Conservation (phyloP, 2,797 vertebrate genomes). For the Botia kubotai region DNA sequence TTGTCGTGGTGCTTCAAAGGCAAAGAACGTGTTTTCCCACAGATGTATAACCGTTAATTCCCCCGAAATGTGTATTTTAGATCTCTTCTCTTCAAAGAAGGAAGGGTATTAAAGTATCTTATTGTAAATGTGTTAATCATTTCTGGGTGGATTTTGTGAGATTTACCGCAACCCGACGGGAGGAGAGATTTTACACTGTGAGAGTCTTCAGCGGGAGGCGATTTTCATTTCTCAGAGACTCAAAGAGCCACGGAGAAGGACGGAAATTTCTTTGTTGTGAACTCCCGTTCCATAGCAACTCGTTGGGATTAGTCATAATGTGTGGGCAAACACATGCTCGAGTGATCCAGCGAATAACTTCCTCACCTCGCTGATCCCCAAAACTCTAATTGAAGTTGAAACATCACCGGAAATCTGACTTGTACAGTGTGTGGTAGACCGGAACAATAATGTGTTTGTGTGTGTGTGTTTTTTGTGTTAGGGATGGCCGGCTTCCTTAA, state of each 20-base stretch:
- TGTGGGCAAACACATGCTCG: conserved; percentile 29
- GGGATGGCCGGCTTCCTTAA: neutral
- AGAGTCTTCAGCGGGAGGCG: conserved; percentile 30
- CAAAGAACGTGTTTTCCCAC: conserved; percentile 13
- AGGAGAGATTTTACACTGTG: conserved; percentile 41
- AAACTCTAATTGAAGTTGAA: conserved; percentile 33
- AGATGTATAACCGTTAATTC: neutral
- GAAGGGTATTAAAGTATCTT: conserved; percentile 19
- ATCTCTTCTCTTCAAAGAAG: conserved; percentile 33
- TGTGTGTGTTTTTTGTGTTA: conserved; percentile 18
- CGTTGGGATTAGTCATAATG: conserved; percentile 19
- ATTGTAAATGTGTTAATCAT: conserved; percentile 33
- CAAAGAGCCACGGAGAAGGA: conserved; percentile 23
- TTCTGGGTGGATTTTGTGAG: conserved; percentile 28
- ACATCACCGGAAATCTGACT: conserved; percentile 16
- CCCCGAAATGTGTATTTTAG: conserved; percentile 18
- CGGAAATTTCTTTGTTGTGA: conserved; percentile 30
- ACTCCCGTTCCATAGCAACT: conserved; percentile 19
- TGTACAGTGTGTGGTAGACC: conserved; percentile 44
- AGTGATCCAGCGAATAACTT: conserved; percentile 21
- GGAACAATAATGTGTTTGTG: conserved; percentile 29
- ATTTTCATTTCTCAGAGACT: conserved; percentile 27
- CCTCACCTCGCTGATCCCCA: neutral
- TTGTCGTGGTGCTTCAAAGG: neutral
- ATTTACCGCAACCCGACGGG: conserved; percentile 19